These are phyloP conservation scores for Coptotermes formosanus DNA, from an alignment of 1,140 invertebrate species.

Conservation along the genomic window DNA sequence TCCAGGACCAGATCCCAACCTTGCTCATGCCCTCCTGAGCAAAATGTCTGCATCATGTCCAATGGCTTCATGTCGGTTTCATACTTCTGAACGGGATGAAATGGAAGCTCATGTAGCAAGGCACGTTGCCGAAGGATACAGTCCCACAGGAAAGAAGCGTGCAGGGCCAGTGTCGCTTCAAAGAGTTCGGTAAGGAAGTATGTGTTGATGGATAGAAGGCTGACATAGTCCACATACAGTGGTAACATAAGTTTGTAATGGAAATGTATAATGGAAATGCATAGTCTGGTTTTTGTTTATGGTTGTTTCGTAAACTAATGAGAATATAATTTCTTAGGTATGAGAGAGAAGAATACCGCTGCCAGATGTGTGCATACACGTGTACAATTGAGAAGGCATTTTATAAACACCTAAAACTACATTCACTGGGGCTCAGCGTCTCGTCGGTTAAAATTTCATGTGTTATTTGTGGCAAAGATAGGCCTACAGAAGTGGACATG, in stretches of 20 bases:
- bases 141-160: slow-evolving; percentile 48
- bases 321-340: slow-evolving; percentile 45
- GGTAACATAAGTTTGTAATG: too few relatives aligned
- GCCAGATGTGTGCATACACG: slow-evolving; percentile 54
- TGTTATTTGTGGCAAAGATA: slow-evolving; percentile 58
- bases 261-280: too few relatives aligned
- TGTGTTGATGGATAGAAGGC: too few relatives aligned
- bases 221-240: too few relatives aligned
- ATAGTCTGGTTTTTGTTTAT: too few relatives aligned
- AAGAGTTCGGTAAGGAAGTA: slow-evolving; percentile 48
- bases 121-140: slow-evolving; percentile 48
- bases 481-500: slow-evolving; percentile 53
- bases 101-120: slow-evolving; percentile 49
- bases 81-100: slow-evolving; percentile 47
- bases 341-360: slow-evolving; percentile 56
- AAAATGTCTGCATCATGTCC: slow-evolving; percentile 43
- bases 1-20: not conserved
- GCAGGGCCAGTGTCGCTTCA: slow-evolving; percentile 45
- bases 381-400: slow-evolving; percentile 60
- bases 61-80: slow-evolving; percentile 47
- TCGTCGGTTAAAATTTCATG: slow-evolving; percentile 52
- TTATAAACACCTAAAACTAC: slow-evolving; percentile 52
- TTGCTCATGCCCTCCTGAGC: slow-evolving; percentile 40
- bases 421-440: slow-evolving; percentile 41
- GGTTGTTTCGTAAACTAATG: slow-evolving; percentile 42